These are phyloP conservation scores for Luperina nickerlii DNA, from an alignment of 2,888 invertebrate species.

Conservation along the genomic window DNA sequence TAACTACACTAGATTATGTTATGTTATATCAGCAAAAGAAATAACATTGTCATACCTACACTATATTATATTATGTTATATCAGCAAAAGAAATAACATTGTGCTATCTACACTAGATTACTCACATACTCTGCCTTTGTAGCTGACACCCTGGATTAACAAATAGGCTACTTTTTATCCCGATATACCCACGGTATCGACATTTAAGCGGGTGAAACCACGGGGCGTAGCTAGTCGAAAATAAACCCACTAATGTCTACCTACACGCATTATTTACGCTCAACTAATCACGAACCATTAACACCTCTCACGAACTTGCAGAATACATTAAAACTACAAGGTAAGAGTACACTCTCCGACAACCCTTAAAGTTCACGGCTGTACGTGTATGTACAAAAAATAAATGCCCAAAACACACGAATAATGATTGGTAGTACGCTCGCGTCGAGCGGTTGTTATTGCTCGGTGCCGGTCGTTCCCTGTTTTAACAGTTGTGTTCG, in stretches of 20 bases:
- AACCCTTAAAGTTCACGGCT: constrained; percentile 54
- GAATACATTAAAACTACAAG: constrained; percentile 47
- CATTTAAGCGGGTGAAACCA: no score
- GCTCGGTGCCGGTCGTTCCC: constrained; percentile 64
- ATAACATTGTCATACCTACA: no score
- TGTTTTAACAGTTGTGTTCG: constrained; percentile 78
- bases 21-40: no score
- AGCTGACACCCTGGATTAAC: neutral
- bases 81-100: no score
- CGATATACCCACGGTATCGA: no score
- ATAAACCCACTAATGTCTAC: constrained; percentile 1
- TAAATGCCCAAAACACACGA: constrained; percentile 61
- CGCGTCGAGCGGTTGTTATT: constrained; percentile 67
- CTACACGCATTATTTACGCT: constrained; percentile 7
- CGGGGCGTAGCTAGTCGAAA: constrained; percentile 7
- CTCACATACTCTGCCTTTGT: neutral
- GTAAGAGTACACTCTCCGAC: constrained; percentile 47
- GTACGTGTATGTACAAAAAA: constrained; percentile 56
- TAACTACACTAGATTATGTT: neutral
- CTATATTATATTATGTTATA: no score
- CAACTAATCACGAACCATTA: constrained; percentile 31
- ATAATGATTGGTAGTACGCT: constrained; percentile 63
- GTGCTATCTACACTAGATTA: neutral
- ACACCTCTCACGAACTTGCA: constrained; percentile 37
- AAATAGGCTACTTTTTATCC: no score